Conservation (phyloP, 2,113 vertebrate genomes). For the Sceloporus undulatus region DNA sequence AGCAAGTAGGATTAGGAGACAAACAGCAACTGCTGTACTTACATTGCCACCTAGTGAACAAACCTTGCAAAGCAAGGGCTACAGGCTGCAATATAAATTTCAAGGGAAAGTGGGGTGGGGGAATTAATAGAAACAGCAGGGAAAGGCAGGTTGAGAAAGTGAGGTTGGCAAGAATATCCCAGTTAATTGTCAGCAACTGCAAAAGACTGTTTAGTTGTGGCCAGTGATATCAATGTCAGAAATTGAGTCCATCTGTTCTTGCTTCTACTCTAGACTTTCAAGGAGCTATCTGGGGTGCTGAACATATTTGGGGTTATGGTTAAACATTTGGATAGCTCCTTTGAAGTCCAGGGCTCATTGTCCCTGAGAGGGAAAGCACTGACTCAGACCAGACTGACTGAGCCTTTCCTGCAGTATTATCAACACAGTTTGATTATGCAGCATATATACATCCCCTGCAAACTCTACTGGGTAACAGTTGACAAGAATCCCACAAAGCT, state of each 20-base stretch:
- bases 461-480: not conserved
- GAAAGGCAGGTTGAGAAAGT: not conserved
- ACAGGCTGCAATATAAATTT: not conserved
- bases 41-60: constrained; percentile 56
- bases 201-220: not conserved
- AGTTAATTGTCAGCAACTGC: not conserved
- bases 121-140: not conserved
- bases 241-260: no score
- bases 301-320: no score
- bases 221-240: no score
- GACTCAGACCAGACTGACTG: no score
- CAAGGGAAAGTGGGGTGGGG: not conserved
- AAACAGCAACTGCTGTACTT: constrained; percentile 19
- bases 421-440: not conserved
- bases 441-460: not conserved
- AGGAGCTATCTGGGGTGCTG: no score
- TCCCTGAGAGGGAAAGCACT: no score
- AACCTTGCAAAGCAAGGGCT: not conserved
- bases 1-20: accelerated
- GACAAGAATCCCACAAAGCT: no score
- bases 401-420: not conserved
- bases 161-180: not conserved
- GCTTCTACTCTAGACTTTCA: no score
- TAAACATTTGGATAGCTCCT: no score
- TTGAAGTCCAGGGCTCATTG: no score